A percentile compares a stretch with the other conserved stretches of the same genome.
Evolutionary conservation across 2,888 invertebrate species (phyloP).

Genomic region (Merodon equestris): DNA sequence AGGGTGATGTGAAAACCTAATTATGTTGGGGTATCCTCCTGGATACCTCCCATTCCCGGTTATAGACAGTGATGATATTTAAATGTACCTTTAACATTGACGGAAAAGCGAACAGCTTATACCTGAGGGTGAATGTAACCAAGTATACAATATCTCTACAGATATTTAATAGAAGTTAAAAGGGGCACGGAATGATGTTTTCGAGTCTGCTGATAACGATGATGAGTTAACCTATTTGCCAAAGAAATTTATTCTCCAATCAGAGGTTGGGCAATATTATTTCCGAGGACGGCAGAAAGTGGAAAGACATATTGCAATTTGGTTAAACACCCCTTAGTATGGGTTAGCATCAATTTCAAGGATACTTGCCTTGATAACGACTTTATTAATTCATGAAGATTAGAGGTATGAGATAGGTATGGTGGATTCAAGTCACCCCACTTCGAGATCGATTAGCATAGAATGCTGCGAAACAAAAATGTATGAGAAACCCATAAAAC

Average conservation of each 20-base stretch:
- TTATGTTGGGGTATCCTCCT: slow-evolving; percentile 3
- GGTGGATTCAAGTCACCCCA: too few relatives aligned
- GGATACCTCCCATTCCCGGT: not conserved
- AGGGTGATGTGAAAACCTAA: not conserved
- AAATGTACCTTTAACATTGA: slow-evolving; percentile 41
- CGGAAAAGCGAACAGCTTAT: slow-evolving; percentile 28
- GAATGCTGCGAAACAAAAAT: too few relatives aligned
- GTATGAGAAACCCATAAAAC: too few relatives aligned
- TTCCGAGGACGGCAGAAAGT: not conserved
- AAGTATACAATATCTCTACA: too few relatives aligned
- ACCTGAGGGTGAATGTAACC: slow-evolving; percentile 18
- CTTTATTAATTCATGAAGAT: too few relatives aligned
- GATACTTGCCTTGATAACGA: too few relatives aligned
- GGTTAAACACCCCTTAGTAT: too few relatives aligned
- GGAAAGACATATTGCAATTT: too few relatives aligned
- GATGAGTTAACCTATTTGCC: slow-evolving; percentile 39
- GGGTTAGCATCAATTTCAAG: too few relatives aligned
- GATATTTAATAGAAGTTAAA: not conserved
- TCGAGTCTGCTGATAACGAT: not conserved
- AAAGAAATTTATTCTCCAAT: slow-evolving; percentile 54
- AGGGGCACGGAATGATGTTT: not conserved
- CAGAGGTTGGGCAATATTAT: slow-evolving; percentile 21
- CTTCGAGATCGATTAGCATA: too few relatives aligned
- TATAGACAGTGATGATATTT: slow-evolving; percentile 31
- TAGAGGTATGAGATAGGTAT: too few relatives aligned